phyloP scores from a whole-genome alignment of 2,888 invertebrate genomes.

The Latrodectus elegans region DNA sequence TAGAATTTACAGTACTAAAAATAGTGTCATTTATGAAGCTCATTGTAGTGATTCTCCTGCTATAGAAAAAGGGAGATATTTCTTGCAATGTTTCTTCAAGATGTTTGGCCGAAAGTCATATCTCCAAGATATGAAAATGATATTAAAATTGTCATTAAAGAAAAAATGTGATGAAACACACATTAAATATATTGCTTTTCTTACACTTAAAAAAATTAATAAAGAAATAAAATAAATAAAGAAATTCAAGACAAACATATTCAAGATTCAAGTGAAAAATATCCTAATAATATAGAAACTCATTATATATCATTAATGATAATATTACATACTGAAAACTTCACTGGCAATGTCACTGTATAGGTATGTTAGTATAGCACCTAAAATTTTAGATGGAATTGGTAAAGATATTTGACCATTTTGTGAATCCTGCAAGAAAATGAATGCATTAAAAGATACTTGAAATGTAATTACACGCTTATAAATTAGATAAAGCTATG shows the following conservation, averaged over 20 bases:
- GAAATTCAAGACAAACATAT: neutral
- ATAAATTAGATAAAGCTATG: neutral
- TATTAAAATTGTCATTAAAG: no score
- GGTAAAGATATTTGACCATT: conserved; percentile 76
- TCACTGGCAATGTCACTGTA: conserved; percentile 83
- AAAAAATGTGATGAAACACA: no score
- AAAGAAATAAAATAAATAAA: no score
- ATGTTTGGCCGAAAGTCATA: no score
- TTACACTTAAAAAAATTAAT: neutral
- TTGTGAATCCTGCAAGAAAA: conserved; percentile 19
- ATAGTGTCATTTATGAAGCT: no score
- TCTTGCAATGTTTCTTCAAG: no score
- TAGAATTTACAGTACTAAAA: no score
- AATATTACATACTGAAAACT: conserved; percentile 45
- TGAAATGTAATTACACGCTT: neutral
- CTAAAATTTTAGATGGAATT: conserved; percentile 80
- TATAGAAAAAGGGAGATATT: no score
- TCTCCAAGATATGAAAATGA: no score
- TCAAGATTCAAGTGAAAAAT: neutral
- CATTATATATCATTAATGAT: no score
- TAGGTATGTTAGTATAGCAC: conserved; percentile 83
- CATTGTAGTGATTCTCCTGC: no score
- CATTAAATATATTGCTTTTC: no score
- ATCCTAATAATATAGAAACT: neutral
- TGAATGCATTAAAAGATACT: neutral